Base-by-base conservation (phyloP, 2,888 invertebrate genomes). In the Nemurella pictetii region DNA sequence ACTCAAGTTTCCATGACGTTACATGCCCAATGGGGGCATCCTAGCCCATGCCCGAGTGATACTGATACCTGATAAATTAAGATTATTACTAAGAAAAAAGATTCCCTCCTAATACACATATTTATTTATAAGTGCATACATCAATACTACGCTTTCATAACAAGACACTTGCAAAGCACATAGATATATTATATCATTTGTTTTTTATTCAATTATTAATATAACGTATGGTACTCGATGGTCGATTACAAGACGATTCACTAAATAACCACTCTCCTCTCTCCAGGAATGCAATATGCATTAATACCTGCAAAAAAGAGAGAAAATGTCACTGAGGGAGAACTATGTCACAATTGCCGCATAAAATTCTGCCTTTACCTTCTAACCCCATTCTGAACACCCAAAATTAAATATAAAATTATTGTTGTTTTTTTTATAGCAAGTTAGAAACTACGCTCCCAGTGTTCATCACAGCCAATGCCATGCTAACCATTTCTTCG, bases 41-140 rank as follows among this genome's bases (percentile, higher is more conserved):
- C n/a, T n/a, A n/a, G n/a, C n/a, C n/a, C n/a, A n/a, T n/a, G n/a
- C n/a, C n/a, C n/a, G n/a, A n/a, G n/a, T n/a, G n/a, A n/a, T 15
- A 15, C 1, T 55, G 55, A 3, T 1, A 55, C 55, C 9, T 55
- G 2, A 55, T 20, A 55, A 55, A 32, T 32, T 32, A 32, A 55
- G 20, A 20, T 55, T 7, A 55, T 55, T 55, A 15, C 15, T 55
- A 55, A 55, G 55, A 12, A 55, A 2, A 55, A 55, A 20, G 55
- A 20, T 55, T 20, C 55, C 55, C 55, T 55, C 55, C 75, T 75
- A 75, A 27, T 28, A 75, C 75, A 75, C 75, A 75, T 75, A 27
- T 55, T 75, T 75, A 75, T 75, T 75, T 75, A 75, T 75, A 27
- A 28, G 75, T 75, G 75, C 75, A 75, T 75, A 75, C 75, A 75